Base-by-base conservation (phyloP, 1,140 invertebrate genomes). In the Pantala flavescens region DNA sequence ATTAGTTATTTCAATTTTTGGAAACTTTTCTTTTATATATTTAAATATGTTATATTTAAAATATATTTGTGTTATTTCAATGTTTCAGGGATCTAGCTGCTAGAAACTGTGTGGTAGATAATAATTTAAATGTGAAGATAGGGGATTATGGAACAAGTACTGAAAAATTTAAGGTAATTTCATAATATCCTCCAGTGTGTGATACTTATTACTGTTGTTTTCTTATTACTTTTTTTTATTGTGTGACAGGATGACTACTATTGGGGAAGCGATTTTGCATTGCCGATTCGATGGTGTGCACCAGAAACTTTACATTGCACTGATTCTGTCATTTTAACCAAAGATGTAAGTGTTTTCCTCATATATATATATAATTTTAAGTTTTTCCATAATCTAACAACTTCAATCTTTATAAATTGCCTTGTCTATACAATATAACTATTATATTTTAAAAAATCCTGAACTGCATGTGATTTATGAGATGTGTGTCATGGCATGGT, bases 251-350 rank as follows among this genome's bases (percentile, higher is more conserved):
- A 87, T 76, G 91, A 93, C 80, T 93, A 93, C 80, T 91, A 91
- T 78, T 86, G 87, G 73, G 84, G 87, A 75, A 88, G 87, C 63
- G 87, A 90, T 75, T 83, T 90, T 36, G 88, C 88, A 10, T 82
- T 93, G 24, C 90, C 91, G 3, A 86, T 93, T 42, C 82, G 91
- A 77, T 93, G 91, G 91, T 90, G 90, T 79, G 88, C 91, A 36
- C 91, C 91, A 9, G 91, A 93, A 82, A 87, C 88, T 9, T 78
- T 93, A 7, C 82, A 84, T 28, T 89, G 88, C 77, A 90, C 90
- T 10, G 86, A 88, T 43, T 89, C 87, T 7, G 88, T 87, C 0
- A 90, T 92, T 74, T 87, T 90, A 80, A 88, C 90, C 0, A 85
- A 87, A 77, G 84, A 87, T 76, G 85, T 87, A 75, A 75, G 70